Base-by-base conservation (phyloP, 2,888 invertebrate species). In the Lasioglossum oenotherae region DNA sequence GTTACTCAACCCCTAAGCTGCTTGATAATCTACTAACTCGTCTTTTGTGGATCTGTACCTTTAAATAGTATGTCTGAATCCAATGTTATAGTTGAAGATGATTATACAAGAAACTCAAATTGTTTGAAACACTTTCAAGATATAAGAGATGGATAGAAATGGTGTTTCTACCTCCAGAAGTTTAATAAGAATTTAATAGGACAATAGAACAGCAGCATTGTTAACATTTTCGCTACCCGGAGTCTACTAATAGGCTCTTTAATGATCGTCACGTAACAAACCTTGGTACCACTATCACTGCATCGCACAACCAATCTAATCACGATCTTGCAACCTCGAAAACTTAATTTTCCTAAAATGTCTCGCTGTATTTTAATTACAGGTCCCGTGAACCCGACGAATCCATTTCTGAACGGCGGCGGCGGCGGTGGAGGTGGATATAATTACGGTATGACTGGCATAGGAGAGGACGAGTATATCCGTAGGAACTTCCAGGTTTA, bases 401-500 rank as follows among this genome's bases (percentile, higher is more conserved):
- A 95, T 91, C 95, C 95, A 81, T 95, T 95, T 90, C 87, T 94
- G 82, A 94, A 94, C 88, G 92, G 94, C 79, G 92, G 92, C 64
- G 92, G 92, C 46, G 91, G 92, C 71, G 91, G 92, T 53, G 93
- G 93, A 64, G 93, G 92, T 82, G 92, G 92, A 88, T 93, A 93
- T 90, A 93, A 93, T 92, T 94, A 93, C 90, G 92, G 93, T 91
- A 92, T 93, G 87, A 92, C 92, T 90, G 92, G 93, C 89, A 93
- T 92, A 90, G 93, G 93, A 87, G 94, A 94, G 90, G 94, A 95
- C 91, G 95, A 95, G 92, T 94, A 94, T 91, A 95, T 95, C 91
- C 94, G 95, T 91, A 94, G 94, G 92, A 95, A 94, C 93, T 95
- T 95, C 92, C 94, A 95, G 94, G 95, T 95, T 92, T 89, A 92